Percentiles rank a stretch among this genome's conserved stretches.
phyloP scores from a whole-genome alignment of 2,888 invertebrate species.

The Parthenolecanium corni region DNA sequence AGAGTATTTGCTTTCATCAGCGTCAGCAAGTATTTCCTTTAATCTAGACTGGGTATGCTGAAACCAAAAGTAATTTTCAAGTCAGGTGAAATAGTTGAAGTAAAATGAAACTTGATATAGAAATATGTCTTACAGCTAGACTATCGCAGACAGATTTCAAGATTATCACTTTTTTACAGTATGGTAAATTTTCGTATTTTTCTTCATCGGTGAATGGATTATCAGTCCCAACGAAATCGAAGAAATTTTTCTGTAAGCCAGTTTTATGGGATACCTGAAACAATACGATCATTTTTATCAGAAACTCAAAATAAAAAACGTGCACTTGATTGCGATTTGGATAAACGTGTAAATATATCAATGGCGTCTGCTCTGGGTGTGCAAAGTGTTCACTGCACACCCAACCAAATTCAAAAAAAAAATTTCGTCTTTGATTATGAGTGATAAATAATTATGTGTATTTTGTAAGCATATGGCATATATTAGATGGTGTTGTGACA shows the following conservation, averaged over 20 bases:
- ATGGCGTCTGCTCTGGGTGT: too few species aligned
- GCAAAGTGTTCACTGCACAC: too few species aligned
- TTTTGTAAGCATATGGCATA: too few species aligned
- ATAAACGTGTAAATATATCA: too few species aligned
- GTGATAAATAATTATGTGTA: too few species aligned
- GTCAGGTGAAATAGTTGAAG: neutral
- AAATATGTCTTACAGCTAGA: conserved; percentile 32
- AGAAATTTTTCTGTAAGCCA: conserved; percentile 47
- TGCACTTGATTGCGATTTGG: too few species aligned
- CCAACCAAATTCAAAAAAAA: too few species aligned
- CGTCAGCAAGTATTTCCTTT: neutral
- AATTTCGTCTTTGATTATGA: too few species aligned
- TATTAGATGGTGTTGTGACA: too few species aligned
- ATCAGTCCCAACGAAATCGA: conserved; percentile 43
- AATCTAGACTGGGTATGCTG: neutral
- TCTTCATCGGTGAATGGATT: conserved; percentile 42
- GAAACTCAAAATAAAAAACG: too few species aligned
- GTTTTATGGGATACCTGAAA: conserved; percentile 42
- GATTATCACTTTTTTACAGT: conserved; percentile 46
- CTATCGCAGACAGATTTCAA: conserved; percentile 47
- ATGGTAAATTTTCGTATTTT: conserved; percentile 43
- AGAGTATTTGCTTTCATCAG: neutral
- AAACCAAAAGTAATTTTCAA: neutral
- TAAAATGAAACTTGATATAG: neutral
- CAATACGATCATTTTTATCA: conserved; percentile 8